Evolutionary conservation across 2,797 vertebrate genomes (phyloP).

Genomic region (Myotis planiceps): DNA sequence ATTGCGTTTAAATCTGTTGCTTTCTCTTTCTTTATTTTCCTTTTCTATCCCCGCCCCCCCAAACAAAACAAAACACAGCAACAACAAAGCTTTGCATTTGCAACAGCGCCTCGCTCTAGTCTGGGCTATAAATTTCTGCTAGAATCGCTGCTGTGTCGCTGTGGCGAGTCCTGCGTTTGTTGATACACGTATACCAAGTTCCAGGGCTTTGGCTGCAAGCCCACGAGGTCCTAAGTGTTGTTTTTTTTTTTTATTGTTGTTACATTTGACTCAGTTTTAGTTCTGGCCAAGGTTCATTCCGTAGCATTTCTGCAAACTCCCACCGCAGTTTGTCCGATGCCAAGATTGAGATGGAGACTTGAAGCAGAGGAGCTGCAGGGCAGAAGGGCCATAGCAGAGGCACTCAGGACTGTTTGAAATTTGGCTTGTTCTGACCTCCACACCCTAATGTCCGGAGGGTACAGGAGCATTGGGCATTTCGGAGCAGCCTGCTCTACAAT

Average conservation of each 20-base stretch:
- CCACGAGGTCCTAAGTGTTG: not conserved
- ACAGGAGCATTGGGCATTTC: not conserved
- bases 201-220: not conserved
- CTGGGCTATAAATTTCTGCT: not conserved
- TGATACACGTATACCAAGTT: not conserved
- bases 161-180: not conserved
- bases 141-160: not conserved
- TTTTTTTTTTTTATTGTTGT: not conserved
- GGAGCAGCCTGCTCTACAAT: not conserved
- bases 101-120: not conserved
- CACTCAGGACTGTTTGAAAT: not conserved
- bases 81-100: not conserved
- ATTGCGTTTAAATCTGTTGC: not conserved
- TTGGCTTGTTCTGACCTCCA: not conserved
- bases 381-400: not conserved
- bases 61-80: not conserved
- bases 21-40: not conserved
- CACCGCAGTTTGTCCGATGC: not conserved
- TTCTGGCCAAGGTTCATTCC: constrained; percentile 2
- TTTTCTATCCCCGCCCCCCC: not conserved
- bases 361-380: not conserved
- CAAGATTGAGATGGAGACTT: not conserved
- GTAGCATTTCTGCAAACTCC: constrained; percentile 15
- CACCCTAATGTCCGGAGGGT: not conserved
- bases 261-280: not conserved